Evolutionary conservation across 2,888 invertebrate species (phyloP).

Genomic region (Folsomia candida): DNA sequence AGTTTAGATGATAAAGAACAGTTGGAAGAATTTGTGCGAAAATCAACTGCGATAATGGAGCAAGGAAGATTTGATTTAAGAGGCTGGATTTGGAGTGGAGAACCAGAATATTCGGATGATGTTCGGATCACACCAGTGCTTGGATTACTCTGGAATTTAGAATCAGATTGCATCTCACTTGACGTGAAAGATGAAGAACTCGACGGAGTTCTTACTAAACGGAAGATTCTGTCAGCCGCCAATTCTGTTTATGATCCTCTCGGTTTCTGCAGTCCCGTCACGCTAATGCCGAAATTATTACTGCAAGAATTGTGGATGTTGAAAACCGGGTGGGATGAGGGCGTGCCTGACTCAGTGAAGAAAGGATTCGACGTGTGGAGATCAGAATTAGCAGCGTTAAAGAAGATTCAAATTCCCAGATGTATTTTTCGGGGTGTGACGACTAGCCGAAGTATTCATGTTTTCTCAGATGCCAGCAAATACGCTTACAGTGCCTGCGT

Average conservation of each 20-base stretch:
- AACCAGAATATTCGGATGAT: neutral
- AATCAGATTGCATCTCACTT: constrained; percentile 28
- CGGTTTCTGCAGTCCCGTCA: constrained; percentile 16
- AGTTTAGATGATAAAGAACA: constrained; percentile 30
- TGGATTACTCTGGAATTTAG: constrained; percentile 20
- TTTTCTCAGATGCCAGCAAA: constrained; percentile 51
- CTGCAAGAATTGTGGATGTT: constrained; percentile 39
- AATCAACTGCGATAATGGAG: constrained; percentile 3
- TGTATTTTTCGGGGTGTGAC: constrained; percentile 13
- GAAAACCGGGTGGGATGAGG: constrained; percentile 30
- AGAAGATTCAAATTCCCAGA: constrained; percentile 44
- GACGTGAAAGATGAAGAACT: no score
- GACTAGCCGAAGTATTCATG: constrained; percentile 45
- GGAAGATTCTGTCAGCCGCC: constrained; percentile 15
- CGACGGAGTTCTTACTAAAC: constrained; percentile 3
- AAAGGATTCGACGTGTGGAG: constrained; percentile 36
- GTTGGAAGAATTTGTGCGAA: constrained; percentile 36
- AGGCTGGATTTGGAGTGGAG: constrained; percentile 11
- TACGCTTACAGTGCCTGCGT: constrained; percentile 50
- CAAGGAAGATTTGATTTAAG: constrained; percentile 22
- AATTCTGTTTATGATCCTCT: constrained; percentile 23
- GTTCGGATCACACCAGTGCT: neutral
- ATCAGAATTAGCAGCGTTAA: constrained; percentile 33
- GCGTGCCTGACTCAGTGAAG: constrained; percentile 7
- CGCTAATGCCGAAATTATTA: constrained; percentile 12